These are phyloP conservation scores for Magallana ariakensis DNA, from an alignment of 1,140 invertebrate species.

Conservation along the genomic window DNA sequence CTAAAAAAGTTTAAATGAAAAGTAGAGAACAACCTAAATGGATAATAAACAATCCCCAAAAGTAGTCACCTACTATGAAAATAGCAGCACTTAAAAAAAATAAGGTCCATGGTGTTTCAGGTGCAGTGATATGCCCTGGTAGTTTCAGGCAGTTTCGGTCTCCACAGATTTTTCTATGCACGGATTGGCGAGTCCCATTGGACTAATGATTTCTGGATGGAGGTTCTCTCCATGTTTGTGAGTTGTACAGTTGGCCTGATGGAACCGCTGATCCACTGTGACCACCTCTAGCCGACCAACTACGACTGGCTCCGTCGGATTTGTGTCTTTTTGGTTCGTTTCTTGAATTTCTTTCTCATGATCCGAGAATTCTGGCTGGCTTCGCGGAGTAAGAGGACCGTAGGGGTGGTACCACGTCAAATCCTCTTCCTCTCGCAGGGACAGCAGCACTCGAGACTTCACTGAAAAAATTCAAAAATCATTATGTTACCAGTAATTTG, in stretches of 20 bases:
- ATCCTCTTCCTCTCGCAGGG: constrained; percentile 70
- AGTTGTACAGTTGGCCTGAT: constrained; percentile 32
- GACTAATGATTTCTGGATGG: constrained; percentile 54
- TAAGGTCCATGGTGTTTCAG: not conserved
- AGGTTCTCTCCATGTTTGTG: constrained; percentile 1
- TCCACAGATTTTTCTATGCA: constrained; percentile 40
- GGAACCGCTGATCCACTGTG: constrained; percentile 52
- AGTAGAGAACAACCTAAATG: constrained; percentile 31
- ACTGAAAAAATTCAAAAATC: constrained; percentile 63
- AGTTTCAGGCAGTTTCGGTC: constrained; percentile 16
- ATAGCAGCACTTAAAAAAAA: constrained; percentile 17
- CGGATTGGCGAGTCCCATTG: constrained; percentile 40
- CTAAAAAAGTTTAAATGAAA: constrained; percentile 35
- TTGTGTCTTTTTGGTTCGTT: not conserved
- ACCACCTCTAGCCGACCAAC: constrained; percentile 44
- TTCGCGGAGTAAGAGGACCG: constrained; percentile 50
- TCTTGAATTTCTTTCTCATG: constrained; percentile 22
- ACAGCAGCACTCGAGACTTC: constrained; percentile 75
- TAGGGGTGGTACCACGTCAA: constrained; percentile 61
- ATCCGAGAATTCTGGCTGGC: constrained; percentile 20
- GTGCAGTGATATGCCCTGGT: not conserved
- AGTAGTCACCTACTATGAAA: not conserved
- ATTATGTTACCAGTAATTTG: constrained; percentile 6
- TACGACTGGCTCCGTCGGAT: constrained; percentile 26
- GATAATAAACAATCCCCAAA: constrained; percentile 13